These are phyloP conservation scores for Pardosa pseudoannulata DNA, from an alignment of 2,888 invertebrate species.

Conservation along the genomic window DNA sequence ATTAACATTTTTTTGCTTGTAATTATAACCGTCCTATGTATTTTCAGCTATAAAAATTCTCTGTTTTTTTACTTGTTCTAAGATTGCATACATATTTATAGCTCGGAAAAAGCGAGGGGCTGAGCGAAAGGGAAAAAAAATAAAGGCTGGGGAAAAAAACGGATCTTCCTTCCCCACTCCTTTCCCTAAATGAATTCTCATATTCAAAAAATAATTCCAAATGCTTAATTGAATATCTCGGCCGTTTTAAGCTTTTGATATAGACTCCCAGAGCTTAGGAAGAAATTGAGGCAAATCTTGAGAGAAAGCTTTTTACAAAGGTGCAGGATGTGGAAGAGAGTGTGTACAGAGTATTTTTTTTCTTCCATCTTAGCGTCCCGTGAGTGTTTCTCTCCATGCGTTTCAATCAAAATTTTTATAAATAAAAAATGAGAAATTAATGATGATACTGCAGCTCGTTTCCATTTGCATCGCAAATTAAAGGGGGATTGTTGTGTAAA, in stretches of 20 bases:
- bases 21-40: slow-evolving; percentile 30
- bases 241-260: slow-evolving; percentile 52
- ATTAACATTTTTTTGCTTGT: slow-evolving; percentile 37
- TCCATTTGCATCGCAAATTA: slow-evolving; percentile 50
- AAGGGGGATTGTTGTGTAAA: slow-evolving; percentile 14
- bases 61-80: background rate
- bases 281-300: slow-evolving; percentile 31
- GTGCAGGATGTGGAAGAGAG: slow-evolving; percentile 2
- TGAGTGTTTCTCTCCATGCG: slow-evolving; percentile 45
- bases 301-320: slow-evolving; percentile 41
- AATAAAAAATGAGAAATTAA: slow-evolving; percentile 65
- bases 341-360: slow-evolving; percentile 1
- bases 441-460: slow-evolving; percentile 37
- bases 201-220: slow-evolving; percentile 50
- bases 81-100: slow-evolving; percentile 29
- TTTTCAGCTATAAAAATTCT: slow-evolving; percentile 3
- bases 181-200: slow-evolving; percentile 40
- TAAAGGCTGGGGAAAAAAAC: slow-evolving; percentile 10
- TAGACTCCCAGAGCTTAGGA: slow-evolving; percentile 11
- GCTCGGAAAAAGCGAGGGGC: background rate
- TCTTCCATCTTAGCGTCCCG: background rate
- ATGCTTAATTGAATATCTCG: slow-evolving; percentile 69
- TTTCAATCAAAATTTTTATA: slow-evolving; percentile 57
- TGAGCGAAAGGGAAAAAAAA: background rate
- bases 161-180: background rate